A percentile compares a stretch with the other conserved stretches of the same genome.
phyloP scores from a whole-genome alignment of 2,113 vertebrate genomes.

The Synodontis membranacea region DNA sequence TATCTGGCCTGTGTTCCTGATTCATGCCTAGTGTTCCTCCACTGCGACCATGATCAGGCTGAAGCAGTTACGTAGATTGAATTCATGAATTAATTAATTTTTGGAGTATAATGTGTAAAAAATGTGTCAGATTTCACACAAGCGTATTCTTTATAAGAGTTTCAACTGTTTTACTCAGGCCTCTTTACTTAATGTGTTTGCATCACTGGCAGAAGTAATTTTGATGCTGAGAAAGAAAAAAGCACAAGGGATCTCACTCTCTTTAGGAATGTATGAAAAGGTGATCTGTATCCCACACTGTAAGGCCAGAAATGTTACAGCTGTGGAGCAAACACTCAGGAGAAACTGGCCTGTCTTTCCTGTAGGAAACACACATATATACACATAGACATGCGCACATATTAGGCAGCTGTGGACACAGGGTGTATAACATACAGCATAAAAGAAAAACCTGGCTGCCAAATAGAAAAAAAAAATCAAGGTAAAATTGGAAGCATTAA shows the following conservation, averaged over 20 bases:
- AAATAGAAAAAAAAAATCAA: background rate
- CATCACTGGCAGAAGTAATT: background rate
- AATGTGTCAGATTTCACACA: background rate
- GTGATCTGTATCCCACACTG: conserved; percentile 75
- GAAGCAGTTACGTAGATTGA: background rate
- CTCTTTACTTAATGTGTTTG: background rate
- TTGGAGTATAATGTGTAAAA: background rate
- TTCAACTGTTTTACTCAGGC: background rate
- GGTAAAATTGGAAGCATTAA: background rate
- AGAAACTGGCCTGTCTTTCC: conserved; percentile 69
- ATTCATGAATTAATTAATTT: background rate
- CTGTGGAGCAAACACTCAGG: conserved; percentile 59
- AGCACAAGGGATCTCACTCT: conserved; percentile 57
- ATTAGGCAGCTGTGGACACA: conserved; percentile 24
- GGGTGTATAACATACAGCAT: background rate
- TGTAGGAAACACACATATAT: conserved; percentile 48
- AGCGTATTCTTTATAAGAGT: background rate
- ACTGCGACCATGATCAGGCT: background rate
- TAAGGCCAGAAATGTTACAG: conserved; percentile 68
- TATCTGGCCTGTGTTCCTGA: background rate
- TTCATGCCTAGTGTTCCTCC: background rate
- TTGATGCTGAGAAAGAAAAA: background rate
- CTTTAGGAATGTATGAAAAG: conserved; percentile 66
- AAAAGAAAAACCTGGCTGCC: background rate
- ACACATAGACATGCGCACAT: background rate